Evolutionary conservation across 2,797 vertebrate species (phyloP).

Genomic region (Enteromius unitaeniatus): DNA sequence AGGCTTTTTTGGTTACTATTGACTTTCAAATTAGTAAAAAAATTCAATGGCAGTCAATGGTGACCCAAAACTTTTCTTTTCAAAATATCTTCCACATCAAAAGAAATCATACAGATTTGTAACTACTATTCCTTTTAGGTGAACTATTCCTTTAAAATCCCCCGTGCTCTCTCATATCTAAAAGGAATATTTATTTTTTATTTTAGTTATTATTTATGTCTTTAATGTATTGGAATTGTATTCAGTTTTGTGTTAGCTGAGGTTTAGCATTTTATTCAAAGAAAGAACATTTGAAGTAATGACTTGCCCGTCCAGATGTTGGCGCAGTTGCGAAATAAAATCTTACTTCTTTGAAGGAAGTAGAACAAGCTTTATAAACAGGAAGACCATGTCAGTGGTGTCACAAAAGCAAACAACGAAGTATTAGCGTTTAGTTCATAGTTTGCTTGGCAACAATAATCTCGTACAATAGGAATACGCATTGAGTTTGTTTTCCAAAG

Average conservation of each 20-base stretch:
- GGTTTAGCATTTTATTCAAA: background rate
- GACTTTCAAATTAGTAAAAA: too few species aligned
- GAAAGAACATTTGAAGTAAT: background rate
- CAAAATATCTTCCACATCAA: too few species aligned
- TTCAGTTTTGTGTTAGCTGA: background rate
- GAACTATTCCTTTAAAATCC: background rate
- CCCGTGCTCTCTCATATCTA: background rate
- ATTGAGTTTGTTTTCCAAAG: background rate
- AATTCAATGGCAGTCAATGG: too few species aligned
- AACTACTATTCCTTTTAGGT: too few species aligned
- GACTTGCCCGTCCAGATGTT: background rate
- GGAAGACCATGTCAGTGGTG: background rate
- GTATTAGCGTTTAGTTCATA: background rate
- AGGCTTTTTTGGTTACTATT: too few species aligned
- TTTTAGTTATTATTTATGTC: background rate
- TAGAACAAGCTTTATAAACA: slow-evolving; percentile 34
- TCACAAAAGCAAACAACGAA: background rate
- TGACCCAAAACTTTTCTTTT: too few species aligned
- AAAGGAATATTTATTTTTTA: background rate
- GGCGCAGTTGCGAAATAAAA: slow-evolving; percentile 3
- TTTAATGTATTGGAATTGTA: background rate
- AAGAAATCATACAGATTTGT: background rate
- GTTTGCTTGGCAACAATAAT: background rate
- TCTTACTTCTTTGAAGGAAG: background rate
- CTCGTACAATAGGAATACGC: background rate